A percentile compares a stretch with the other conserved stretches of the same genome.
Evolutionary conservation across 2,113 vertebrate genomes (phyloP).

Genomic region (Phaetusa simplex): DNA sequence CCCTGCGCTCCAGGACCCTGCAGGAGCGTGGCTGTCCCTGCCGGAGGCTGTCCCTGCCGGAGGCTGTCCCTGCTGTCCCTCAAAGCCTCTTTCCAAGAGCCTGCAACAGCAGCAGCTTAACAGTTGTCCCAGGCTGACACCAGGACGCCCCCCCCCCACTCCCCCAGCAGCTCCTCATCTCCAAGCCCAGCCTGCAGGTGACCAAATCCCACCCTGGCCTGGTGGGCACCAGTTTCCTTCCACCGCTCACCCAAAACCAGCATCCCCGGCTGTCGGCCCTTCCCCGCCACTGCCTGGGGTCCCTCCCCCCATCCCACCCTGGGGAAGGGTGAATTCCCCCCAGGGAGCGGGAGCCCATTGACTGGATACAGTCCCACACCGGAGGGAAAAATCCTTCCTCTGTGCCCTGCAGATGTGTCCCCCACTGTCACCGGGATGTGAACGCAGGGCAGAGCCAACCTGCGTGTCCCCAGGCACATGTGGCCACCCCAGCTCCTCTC

Average conservation of each 20-base stretch:
- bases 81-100: neutral
- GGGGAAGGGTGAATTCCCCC: neutral
- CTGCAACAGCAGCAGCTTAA: neutral
- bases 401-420: neutral
- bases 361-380: accelerated
- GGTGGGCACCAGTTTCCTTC: neutral
- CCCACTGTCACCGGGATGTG: neutral
- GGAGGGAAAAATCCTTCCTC: neutral
- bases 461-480: neutral
- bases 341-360: too few species aligned
- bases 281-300: accelerated
- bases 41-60: neutral
- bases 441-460: neutral
- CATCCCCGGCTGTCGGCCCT: neutral
- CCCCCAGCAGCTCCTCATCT: neutral
- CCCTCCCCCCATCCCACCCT: neutral
- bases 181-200: neutral
- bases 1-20: neutral
- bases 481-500: neutral
- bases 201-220: neutral
- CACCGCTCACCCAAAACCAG: neutral
- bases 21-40: neutral
- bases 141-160: neutral
- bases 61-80: neutral
- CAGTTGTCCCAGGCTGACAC: neutral